Conservation (phyloP, 2,888 invertebrate genomes). For the Branchinecta sandiegonensis region DNA sequence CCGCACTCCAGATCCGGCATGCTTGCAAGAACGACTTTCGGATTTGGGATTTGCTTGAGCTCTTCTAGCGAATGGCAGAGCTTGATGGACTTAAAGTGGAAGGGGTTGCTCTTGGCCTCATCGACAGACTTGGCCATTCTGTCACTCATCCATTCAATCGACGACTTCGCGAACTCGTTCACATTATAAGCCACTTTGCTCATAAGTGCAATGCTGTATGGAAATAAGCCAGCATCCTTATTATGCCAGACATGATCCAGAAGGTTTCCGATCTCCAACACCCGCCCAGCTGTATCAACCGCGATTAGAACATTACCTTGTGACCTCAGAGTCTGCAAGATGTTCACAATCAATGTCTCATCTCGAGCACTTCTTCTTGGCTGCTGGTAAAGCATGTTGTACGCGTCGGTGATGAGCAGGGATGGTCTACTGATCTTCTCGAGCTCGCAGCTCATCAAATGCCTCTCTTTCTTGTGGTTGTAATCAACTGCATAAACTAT, state of each 20-base stretch:
- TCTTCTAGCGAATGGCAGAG: slow-evolving; percentile 84
- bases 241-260: slow-evolving; percentile 87
- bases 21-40: slow-evolving; percentile 89
- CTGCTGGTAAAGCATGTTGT: slow-evolving; percentile 86
- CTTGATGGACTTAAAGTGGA: slow-evolving; percentile 75
- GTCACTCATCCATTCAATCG: slow-evolving; percentile 99
- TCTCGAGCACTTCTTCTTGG: slow-evolving; percentile 76
- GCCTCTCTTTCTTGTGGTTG: slow-evolving; percentile 96
- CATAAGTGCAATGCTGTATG: slow-evolving; percentile 80
- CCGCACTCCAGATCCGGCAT: slow-evolving; percentile 90
- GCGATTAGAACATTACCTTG: slow-evolving; percentile 92
- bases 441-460: slow-evolving; percentile 88
- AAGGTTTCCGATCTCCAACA: slow-evolving; percentile 91
- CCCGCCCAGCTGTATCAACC: slow-evolving; percentile 91
- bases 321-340: slow-evolving; percentile 76
- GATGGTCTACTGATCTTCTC: slow-evolving; percentile 82
- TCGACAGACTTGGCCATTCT: slow-evolving; percentile 86
- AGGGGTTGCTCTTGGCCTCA: slow-evolving; percentile 82
- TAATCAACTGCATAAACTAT: slow-evolving; percentile 96
- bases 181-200: slow-evolving; percentile 97
- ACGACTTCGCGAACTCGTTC: slow-evolving; percentile 95
- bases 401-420: slow-evolving; percentile 83
- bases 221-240: slow-evolving; percentile 84
- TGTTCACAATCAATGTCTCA: slow-evolving; percentile 92
- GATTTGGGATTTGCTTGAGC: slow-evolving; percentile 67